Evolutionary conservation across 53 echinoderm and acorn worm species (phyloP).

Genomic region (Holothuria leucospilota): DNA sequence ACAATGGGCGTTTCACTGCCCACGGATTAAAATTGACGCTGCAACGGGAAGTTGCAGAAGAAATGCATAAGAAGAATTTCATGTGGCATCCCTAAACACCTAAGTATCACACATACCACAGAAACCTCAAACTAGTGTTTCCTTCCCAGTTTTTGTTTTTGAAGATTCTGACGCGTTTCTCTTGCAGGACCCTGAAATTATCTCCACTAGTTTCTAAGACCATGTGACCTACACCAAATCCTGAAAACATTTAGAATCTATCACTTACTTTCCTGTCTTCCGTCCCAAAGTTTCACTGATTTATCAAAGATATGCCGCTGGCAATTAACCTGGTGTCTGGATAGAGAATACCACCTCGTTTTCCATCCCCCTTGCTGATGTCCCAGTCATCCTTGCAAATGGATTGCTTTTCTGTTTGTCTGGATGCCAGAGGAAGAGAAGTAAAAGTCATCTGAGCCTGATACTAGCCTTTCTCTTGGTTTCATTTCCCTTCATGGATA

Average conservation of each 20-base stretch:
- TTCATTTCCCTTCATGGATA: constrained; percentile 69
- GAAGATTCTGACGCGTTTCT: too few species aligned
- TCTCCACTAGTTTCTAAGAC: too few species aligned
- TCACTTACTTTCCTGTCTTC: constrained; percentile 98
- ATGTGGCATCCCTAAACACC: too few species aligned
- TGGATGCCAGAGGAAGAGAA: constrained; percentile 97
- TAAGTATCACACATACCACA: too few species aligned
- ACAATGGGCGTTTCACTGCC: too few species aligned
- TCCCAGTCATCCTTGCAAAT: constrained; percentile 94
- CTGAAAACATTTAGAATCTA: background rate
- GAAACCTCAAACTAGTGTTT: too few species aligned
- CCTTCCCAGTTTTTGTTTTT: too few species aligned
- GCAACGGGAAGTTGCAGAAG: too few species aligned
- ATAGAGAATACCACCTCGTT: constrained; percentile 96
- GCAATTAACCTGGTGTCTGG: constrained; percentile 97
- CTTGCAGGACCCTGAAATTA: too few species aligned
- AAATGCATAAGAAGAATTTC: background rate
- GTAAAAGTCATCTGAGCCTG: constrained; percentile 99
- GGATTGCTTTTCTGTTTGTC: constrained; percentile 89
- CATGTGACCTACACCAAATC: too few species aligned
- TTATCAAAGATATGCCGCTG: constrained; percentile 97
- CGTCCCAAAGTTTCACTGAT: constrained; percentile 96
- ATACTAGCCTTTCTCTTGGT: constrained; percentile 92
- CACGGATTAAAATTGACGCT: too few species aligned
- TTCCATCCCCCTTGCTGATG: constrained; percentile 94